These are phyloP conservation scores for Tauraco erythrolophus DNA, from an alignment of 2,113 vertebrate species.

Conservation along the genomic window DNA sequence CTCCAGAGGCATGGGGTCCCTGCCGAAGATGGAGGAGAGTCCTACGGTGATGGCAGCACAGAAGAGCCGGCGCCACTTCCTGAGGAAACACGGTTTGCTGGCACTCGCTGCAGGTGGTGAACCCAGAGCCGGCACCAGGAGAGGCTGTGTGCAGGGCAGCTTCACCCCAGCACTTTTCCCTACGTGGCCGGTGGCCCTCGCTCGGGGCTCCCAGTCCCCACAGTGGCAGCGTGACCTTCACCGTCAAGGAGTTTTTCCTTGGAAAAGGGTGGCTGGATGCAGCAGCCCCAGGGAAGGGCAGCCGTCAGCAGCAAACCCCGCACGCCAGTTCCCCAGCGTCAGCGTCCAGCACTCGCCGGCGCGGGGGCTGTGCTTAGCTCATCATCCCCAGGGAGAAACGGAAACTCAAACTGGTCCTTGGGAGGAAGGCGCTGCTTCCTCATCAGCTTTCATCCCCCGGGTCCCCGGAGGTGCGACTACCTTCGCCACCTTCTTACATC, in stretches of 20 bases:
- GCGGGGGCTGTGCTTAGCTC: not conserved
- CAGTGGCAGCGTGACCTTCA: not conserved
- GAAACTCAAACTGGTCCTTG: not conserved
- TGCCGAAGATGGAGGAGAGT: fast-evolving
- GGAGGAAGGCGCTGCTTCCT: not conserved
- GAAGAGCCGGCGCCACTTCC: not conserved
- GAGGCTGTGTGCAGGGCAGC: not conserved
- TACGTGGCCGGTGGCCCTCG: fast-evolving
- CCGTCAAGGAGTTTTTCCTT: fast-evolving
- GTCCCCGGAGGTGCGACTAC: not conserved
- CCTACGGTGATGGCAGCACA: fast-evolving
- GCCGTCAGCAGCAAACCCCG: not conserved
- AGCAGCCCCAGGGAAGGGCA: not conserved
- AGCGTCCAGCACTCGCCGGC: not conserved
- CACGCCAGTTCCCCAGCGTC: not conserved
- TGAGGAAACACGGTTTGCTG: fast-evolving
- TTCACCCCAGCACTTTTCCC: not conserved
- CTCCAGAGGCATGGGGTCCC: fast-evolving
- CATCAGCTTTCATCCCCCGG: not conserved
- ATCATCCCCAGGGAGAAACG: not conserved
- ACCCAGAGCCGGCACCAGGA: fast-evolving
- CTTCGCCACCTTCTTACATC: not conserved
- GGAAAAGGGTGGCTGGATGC: not conserved
- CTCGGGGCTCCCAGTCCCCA: not conserved
- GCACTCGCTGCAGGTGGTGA: not conserved